A percentile compares a stretch with the other conserved stretches of the same genome.
Evolutionary conservation across 2,888 invertebrate species (phyloP).

Genomic region (Electrophaes corylata): DNA sequence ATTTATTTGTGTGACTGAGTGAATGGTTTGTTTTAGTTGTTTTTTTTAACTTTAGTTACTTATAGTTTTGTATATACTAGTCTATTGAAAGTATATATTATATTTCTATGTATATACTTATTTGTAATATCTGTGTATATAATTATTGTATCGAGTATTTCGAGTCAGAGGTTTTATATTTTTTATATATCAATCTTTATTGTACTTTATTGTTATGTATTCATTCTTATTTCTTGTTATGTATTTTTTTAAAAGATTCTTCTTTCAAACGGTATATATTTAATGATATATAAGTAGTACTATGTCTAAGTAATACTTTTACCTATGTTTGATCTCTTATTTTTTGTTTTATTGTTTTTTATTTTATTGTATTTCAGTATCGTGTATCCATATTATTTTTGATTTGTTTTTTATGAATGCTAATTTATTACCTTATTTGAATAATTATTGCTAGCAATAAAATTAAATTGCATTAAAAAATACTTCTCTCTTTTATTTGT

Average conservation of each 20-base stretch:
- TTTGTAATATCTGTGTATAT: slow-evolving; percentile 31
- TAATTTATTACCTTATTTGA: slow-evolving; percentile 45
- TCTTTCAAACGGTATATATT: slow-evolving; percentile 24
- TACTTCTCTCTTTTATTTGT: slow-evolving; percentile 5
- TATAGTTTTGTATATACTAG: slow-evolving; percentile 36
- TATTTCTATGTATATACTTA: slow-evolving; percentile 31
- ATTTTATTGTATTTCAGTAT: slow-evolving; percentile 56
- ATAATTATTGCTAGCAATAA: slow-evolving; percentile 42
- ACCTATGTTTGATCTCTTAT: slow-evolving; percentile 41
- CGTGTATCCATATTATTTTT: slow-evolving; percentile 52
- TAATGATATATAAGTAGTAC: slow-evolving; percentile 32
- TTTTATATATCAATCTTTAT: slow-evolving; percentile 26
- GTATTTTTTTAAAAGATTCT: slow-evolving; percentile 1
- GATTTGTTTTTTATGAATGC: slow-evolving; percentile 49
- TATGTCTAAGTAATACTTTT: slow-evolving; percentile 40
- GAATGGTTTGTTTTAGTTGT: slow-evolving; percentile 41
- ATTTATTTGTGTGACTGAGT: slow-evolving; percentile 47
- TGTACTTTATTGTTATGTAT: slow-evolving; percentile 28
- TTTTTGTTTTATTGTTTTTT: slow-evolving; percentile 38
- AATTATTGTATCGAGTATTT: slow-evolving; percentile 19
- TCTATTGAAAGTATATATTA: slow-evolving; percentile 34
- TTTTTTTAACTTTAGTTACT: slow-evolving; percentile 33
- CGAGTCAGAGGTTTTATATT: slow-evolving; percentile 28
- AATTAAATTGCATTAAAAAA: slow-evolving; percentile 34
- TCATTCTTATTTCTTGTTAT: slow-evolving; percentile 28